phyloP scores from a whole-genome alignment of 2,113 vertebrate species.

The Choloepus hoffmanni region DNA sequence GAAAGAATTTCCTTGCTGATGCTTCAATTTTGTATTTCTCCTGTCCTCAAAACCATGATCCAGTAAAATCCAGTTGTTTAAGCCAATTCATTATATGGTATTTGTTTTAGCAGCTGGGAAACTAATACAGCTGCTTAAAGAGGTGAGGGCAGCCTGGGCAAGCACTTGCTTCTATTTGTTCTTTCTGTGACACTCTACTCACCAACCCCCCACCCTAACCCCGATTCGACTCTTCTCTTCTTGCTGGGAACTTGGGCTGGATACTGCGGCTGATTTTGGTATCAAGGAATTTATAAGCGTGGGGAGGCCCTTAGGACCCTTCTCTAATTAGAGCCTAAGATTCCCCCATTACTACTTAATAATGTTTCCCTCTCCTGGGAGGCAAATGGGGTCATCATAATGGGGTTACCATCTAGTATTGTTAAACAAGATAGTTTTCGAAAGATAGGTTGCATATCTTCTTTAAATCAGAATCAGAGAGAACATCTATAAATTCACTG shows the following conservation, averaged over 20 bases:
- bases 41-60: too few species aligned
- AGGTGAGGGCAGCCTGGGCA: not conserved
- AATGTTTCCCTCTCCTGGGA: not conserved
- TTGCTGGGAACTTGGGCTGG: not conserved
- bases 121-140: not conserved
- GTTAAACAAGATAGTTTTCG: not conserved
- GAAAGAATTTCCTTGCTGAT: too few species aligned
- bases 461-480: not conserved
- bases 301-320: too few species aligned
- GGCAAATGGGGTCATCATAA: not conserved
- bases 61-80: too few species aligned
- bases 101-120: too few species aligned
- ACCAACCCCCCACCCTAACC: too few species aligned
- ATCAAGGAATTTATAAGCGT: not conserved
- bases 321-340: not conserved
- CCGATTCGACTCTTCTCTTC: not conserved
- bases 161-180: not conserved
- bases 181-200: not conserved
- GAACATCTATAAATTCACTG: not conserved
- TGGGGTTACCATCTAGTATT: not conserved
- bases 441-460: not conserved
- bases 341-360: not conserved
- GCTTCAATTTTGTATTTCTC: too few species aligned
- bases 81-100: too few species aligned
- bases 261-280: not conserved